Percentiles rank a stretch among this genome's conserved stretches.
Evolutionary conservation across 1,140 invertebrate species (phyloP).

Genomic region (Agraylea sexmaculata): DNA sequence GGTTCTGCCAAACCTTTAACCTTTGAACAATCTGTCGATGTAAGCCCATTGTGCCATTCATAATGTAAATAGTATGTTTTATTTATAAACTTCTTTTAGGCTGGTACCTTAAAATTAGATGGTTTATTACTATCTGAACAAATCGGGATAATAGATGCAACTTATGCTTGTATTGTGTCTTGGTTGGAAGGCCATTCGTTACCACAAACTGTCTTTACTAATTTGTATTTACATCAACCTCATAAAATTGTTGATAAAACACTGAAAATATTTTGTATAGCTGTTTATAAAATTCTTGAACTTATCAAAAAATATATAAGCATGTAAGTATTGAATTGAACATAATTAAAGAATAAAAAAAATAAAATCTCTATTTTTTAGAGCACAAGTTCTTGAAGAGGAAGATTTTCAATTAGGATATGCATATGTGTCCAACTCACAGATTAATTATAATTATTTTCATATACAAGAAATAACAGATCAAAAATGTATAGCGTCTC

Average conservation of each 20-base stretch:
- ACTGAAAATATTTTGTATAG: constrained; percentile 77
- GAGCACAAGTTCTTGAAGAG: constrained; percentile 81
- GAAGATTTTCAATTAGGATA: constrained; percentile 97
- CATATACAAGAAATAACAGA: constrained; percentile 65
- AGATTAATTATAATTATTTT: constrained; percentile 31
- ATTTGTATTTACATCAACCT: constrained; percentile 89
- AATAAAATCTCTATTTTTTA: constrained; percentile 28
- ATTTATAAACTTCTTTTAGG: constrained; percentile 35
- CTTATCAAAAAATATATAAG: constrained; percentile 83
- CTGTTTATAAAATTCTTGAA: constrained; percentile 82
- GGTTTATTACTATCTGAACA: constrained; percentile 58
- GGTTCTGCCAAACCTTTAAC: constrained; percentile 74
- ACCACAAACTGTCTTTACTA: constrained; percentile 95
- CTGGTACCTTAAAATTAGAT: constrained; percentile 67
- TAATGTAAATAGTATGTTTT: neutral
- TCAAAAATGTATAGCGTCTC: constrained; percentile 63
- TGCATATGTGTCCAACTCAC: constrained; percentile 53
- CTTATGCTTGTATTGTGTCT: constrained; percentile 83
- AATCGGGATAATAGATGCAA: constrained; percentile 87
- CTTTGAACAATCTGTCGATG: constrained; percentile 75
- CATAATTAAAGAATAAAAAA: neutral
- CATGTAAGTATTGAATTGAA: constrained; percentile 47
- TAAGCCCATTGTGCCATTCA: constrained; percentile 28
- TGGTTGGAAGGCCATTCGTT: constrained; percentile 93
- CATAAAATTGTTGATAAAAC: constrained; percentile 71